These are phyloP conservation scores for Melanostoma mellinum DNA, from an alignment of 2,888 invertebrate species.

Conservation along the genomic window DNA sequence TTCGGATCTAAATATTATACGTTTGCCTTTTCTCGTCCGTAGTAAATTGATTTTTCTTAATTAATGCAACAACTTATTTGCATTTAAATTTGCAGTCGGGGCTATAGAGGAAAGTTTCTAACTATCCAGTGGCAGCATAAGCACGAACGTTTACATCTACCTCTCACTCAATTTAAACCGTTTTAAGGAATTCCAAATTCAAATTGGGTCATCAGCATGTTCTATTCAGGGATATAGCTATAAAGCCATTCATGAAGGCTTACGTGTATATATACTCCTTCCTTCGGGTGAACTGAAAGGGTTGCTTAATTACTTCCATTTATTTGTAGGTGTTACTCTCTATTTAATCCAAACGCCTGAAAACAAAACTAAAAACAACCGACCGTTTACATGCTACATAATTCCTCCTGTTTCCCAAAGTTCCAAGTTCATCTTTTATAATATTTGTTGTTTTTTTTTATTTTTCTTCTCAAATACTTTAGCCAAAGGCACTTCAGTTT, in stretches of 20 bases:
- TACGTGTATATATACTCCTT: constrained; percentile 43
- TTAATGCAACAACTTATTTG: no score
- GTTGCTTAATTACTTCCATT: constrained; percentile 37
- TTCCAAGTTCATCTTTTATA: constrained; percentile 23
- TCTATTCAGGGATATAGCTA: neutral
- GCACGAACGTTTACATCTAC: constrained; percentile 24
- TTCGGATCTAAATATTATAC: no score
- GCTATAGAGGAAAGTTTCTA: constrained; percentile 16
- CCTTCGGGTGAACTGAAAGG: neutral
- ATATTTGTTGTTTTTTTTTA: constrained; percentile 14
- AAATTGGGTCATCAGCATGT: constrained; percentile 42
- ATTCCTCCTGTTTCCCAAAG: constrained; percentile 9
- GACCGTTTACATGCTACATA: neutral
- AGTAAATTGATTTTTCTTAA: no score
- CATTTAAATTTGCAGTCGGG: no score
- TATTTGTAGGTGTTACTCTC: constrained; percentile 14
- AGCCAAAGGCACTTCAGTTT: constrained; percentile 21
- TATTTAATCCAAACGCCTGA: neutral
- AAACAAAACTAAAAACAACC: neutral
- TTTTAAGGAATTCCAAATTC: constrained; percentile 43
- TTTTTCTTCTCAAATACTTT: neutral
- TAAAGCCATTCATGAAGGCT: neutral
- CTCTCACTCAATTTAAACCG: constrained; percentile 47
- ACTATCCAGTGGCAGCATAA: neutral
- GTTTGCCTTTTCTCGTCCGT: no score